A percentile compares a stretch with the other conserved stretches of the same genome.
These are phyloP conservation scores for Plestiodon gilberti DNA, from an alignment of 2,113 vertebrate species.

Conservation along the genomic window DNA sequence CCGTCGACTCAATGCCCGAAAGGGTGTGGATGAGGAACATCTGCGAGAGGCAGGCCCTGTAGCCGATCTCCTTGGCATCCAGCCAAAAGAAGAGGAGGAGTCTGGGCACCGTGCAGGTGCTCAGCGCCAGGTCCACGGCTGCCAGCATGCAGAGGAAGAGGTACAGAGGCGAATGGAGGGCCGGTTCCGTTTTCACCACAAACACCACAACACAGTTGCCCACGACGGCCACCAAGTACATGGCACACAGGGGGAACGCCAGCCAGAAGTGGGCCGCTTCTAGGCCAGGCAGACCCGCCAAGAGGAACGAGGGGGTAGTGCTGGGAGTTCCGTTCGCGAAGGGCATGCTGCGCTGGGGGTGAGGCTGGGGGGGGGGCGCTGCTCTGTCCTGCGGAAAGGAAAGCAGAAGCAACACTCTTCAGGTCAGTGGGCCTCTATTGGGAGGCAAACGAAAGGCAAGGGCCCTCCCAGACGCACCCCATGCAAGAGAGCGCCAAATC, in stretches of 20 bases:
- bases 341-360: not conserved
- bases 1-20: slow-evolving; percentile 53
- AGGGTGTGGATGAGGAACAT: slow-evolving; percentile 69
- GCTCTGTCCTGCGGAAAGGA: not conserved
- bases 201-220: slow-evolving; percentile 59
- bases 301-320: slow-evolving; percentile 45
- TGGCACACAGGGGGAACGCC: slow-evolving; percentile 58
- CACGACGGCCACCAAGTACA: slow-evolving; percentile 57
- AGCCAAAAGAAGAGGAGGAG: slow-evolving; percentile 62
- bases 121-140: slow-evolving; percentile 51
- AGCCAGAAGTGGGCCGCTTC: slow-evolving; percentile 65
- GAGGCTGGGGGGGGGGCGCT: accelerated
- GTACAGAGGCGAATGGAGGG: slow-evolving; percentile 60
- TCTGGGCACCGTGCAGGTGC: slow-evolving; percentile 62
- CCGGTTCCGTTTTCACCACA: slow-evolving; percentile 45
- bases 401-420: not conserved
- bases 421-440: too few species aligned
- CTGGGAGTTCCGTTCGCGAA: slow-evolving; percentile 19
- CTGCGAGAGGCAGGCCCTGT: slow-evolving; percentile 55
- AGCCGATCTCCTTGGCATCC: slow-evolving; percentile 55
- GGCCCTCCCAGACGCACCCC: too few species aligned
- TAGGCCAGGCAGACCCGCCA: slow-evolving; percentile 54
- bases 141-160: slow-evolving; percentile 57
- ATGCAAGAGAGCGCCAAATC: too few species aligned
- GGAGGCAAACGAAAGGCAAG: too few species aligned